Evolutionary conservation across 1,140 invertebrate genomes (phyloP), one percentile per base, ranked within the genome.

Genomic region (Drosophila tropicalis): DNA sequence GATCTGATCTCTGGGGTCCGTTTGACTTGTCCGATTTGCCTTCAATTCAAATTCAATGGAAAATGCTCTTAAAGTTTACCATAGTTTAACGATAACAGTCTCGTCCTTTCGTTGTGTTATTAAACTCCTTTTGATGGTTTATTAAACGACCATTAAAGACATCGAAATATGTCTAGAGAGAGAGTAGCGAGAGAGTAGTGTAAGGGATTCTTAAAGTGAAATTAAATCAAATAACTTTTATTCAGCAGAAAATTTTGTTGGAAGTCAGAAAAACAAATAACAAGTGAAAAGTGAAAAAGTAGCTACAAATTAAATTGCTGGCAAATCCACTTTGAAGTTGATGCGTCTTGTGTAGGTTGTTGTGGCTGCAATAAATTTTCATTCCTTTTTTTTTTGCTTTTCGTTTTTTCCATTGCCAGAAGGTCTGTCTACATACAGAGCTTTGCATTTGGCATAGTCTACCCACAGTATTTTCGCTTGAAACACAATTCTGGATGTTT

Each of bases 291-390:
- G 15, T 39, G 25, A 60, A 34, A 58, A 55, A 60, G 34, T 39
- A 40, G 17, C 47, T 51, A 17, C 5, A 71, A 85, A 65, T 85
- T 67, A 79, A 86, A 70, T 79, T 76, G 60, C 72, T 64, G 41
- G 55, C 61, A 64, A 82, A 73, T 81, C 75, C 41, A 70, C 82
- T 87, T 84, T 83, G 72, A 83, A 70, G 80, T 79, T 76, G 67
- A 63, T 67, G 78, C 58, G 56, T 73, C 5, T 36, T 36, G 41
- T 17, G 66, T 36, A 17, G 56, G 44, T 66, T 72, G 72, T 36
- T 72, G 72, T 36, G 70, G 55, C 51, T 58, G 56, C 73, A 69
- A 76, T 76, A 70, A 75, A 76, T 75, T 60, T 56, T 36, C 5
- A 40, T 62, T 57, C 44, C 44, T 10, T 51, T 51, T 22, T 47